These are phyloP conservation scores for Oxyruncus cristatus DNA, from an alignment of 2,113 vertebrate genomes.

Conservation along the genomic window DNA sequence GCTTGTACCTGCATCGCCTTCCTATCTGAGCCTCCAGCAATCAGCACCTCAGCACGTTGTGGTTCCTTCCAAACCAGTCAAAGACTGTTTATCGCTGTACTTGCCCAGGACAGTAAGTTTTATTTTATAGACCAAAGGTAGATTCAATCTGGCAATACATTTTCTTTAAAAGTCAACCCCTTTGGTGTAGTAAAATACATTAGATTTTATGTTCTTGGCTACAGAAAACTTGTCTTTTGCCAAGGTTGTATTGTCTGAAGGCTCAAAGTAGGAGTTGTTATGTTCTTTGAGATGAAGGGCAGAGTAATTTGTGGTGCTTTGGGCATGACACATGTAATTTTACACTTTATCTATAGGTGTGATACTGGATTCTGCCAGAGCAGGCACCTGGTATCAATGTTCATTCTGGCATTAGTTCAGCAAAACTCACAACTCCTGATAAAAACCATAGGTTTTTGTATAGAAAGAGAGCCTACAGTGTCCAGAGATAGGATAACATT, in stretches of 20 bases:
- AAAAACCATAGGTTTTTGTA: not conserved
- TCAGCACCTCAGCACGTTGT: not conserved
- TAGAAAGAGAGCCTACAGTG: not conserved
- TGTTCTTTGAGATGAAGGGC: slow-evolving; percentile 73
- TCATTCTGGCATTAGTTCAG: slow-evolving; percentile 67
- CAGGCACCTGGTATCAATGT: slow-evolving; percentile 74
- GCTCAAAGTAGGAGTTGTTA: slow-evolving; percentile 74
- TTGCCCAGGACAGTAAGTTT: slow-evolving; percentile 33
- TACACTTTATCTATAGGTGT: slow-evolving; percentile 73
- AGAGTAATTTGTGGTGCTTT: slow-evolving; percentile 69
- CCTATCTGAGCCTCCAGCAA: not conserved
- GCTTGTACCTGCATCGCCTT: not conserved
- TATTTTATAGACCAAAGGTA: slow-evolving; percentile 59
- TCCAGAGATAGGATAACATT: not conserved
- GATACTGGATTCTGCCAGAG: slow-evolving; percentile 67
- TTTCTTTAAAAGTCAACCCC: slow-evolving; percentile 56
- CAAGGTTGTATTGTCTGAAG: slow-evolving; percentile 63
- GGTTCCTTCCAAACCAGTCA: not conserved
- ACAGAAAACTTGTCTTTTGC: slow-evolving; percentile 67
- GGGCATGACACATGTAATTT: slow-evolving; percentile 70
- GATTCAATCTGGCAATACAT: slow-evolving; percentile 55
- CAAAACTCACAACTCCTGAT: slow-evolving; percentile 41
- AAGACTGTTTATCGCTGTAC: slow-evolving; percentile 1
- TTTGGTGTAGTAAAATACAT: slow-evolving; percentile 64
- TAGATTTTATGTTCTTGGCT: slow-evolving; percentile 75